A percentile compares a stretch with the other conserved stretches of the same genome.
phyloP scores from a whole-genome alignment of 2,113 vertebrate genomes.

The Agapornis roseicollis region DNA sequence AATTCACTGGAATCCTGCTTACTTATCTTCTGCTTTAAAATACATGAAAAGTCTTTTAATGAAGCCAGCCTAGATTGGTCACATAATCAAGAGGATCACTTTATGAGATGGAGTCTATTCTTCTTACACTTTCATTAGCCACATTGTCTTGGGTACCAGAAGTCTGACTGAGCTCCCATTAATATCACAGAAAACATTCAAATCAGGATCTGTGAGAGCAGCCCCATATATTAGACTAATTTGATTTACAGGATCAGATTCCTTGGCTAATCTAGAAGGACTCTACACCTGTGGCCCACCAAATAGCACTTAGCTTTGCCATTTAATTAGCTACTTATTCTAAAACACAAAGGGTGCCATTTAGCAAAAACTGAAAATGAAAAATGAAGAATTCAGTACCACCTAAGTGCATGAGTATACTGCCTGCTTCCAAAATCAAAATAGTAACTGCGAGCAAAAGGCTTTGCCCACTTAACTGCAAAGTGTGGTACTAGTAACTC shows the following conservation, averaged over 20 bases:
- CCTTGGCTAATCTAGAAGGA: background rate
- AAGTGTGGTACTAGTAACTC: background rate
- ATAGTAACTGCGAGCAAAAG: background rate
- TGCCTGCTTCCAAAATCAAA: background rate
- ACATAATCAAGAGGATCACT: background rate
- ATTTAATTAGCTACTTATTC: conserved; percentile 28
- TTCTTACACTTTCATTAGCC: background rate
- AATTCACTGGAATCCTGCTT: background rate
- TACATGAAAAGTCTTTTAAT: background rate
- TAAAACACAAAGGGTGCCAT: background rate
- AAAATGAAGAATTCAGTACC: background rate
- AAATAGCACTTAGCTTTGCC: background rate
- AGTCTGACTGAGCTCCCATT: background rate
- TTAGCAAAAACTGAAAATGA: background rate
- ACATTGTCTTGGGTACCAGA: background rate
- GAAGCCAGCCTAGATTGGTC: background rate
- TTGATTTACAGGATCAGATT: background rate
- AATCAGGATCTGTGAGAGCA: background rate
- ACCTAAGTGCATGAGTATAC: background rate
- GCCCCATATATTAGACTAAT: background rate
- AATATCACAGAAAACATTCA: background rate
- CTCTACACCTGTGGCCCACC: background rate
- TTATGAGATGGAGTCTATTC: background rate
- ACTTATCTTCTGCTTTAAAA: background rate
- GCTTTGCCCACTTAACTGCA: background rate